phyloP scores from a whole-genome alignment of 2,888 invertebrate species.

The Carterocephalus palaemon region DNA sequence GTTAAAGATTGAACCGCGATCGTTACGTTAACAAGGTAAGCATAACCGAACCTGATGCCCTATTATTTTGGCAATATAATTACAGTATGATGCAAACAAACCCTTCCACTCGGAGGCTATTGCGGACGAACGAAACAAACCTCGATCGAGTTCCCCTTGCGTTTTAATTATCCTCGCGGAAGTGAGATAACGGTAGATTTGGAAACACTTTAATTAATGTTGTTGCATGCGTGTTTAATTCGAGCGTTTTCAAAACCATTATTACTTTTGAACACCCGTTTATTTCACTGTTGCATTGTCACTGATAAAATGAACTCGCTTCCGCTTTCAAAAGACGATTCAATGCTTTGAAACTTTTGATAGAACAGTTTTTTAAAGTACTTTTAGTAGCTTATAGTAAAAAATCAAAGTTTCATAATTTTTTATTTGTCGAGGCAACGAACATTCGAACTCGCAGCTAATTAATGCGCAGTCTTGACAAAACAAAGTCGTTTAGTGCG shows the following conservation, averaged over 20 bases:
- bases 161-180: slow-evolving; percentile 71
- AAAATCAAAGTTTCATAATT: slow-evolving; percentile 19
- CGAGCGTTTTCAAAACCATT: slow-evolving; percentile 54
- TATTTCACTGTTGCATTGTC: slow-evolving; percentile 26
- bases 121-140: slow-evolving; percentile 47
- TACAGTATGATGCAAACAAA: slow-evolving; percentile 31
- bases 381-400: slow-evolving; percentile 24
- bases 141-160: slow-evolving; percentile 61
- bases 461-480: slow-evolving; percentile 25
- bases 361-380: slow-evolving; percentile 23
- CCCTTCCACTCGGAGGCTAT: slow-evolving; percentile 34
- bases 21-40: slow-evolving; percentile 19
- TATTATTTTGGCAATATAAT: slow-evolving; percentile 32
- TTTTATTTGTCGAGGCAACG: slow-evolving; percentile 10
- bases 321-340: slow-evolving; percentile 27
- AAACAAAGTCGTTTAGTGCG: slow-evolving; percentile 25
- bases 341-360: slow-evolving; percentile 29
- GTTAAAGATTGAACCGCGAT: slow-evolving; percentile 4
- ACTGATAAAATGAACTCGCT: slow-evolving; percentile 25
- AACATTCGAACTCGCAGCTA: slow-evolving; percentile 22
- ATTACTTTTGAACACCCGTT: slow-evolving; percentile 43
- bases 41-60: slow-evolving; percentile 30
- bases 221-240: slow-evolving; percentile 66
- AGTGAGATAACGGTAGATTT: slow-evolving; percentile 72
- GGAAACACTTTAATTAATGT: slow-evolving; percentile 74